Evolutionary conservation across 2,888 invertebrate species (phyloP).

Genomic region (Corythucha ciliata): DNA sequence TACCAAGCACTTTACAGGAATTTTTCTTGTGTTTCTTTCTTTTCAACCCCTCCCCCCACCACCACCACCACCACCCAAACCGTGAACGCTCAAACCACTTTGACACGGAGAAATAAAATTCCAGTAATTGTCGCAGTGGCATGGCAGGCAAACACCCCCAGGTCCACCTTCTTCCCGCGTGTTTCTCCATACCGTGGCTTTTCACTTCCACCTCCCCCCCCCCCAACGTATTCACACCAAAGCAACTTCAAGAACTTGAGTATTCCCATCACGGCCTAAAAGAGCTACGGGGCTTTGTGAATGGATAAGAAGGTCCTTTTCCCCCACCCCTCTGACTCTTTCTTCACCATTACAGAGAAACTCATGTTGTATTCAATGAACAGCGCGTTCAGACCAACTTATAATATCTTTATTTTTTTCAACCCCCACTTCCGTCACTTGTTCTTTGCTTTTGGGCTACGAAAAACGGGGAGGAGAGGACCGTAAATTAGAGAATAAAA

Average conservation of each 20-base stretch:
- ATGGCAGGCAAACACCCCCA: no score
- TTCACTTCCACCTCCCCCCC: constrained; percentile 18
- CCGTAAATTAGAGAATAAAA: not conserved
- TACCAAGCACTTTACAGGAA: no score
- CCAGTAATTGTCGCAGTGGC: no score
- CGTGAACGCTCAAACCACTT: no score
- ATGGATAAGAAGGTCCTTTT: constrained; percentile 9
- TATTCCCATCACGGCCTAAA: constrained; percentile 5
- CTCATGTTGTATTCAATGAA: constrained; percentile 19
- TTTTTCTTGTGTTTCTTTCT: no score
- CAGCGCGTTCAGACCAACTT: constrained; percentile 6
- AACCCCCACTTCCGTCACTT: not conserved
- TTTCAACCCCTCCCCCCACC: no score
- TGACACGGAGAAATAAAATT: no score
- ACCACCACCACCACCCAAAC: no score
- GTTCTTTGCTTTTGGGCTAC: not conserved
- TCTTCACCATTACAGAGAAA: no score
- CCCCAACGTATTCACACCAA: not conserved
- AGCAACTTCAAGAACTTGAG: not conserved
- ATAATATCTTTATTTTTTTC: constrained; percentile 19
- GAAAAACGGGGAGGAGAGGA: not conserved
- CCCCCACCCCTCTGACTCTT: no score
- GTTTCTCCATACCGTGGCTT: constrained; percentile 21
- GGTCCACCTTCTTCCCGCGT: not conserved
- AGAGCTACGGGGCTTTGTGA: constrained; percentile 1